Evolutionary conservation across 2,113 vertebrate species (phyloP), one percentile per base, ranked within the genome.

Genomic region (Aldabrachelys gigantea): DNA sequence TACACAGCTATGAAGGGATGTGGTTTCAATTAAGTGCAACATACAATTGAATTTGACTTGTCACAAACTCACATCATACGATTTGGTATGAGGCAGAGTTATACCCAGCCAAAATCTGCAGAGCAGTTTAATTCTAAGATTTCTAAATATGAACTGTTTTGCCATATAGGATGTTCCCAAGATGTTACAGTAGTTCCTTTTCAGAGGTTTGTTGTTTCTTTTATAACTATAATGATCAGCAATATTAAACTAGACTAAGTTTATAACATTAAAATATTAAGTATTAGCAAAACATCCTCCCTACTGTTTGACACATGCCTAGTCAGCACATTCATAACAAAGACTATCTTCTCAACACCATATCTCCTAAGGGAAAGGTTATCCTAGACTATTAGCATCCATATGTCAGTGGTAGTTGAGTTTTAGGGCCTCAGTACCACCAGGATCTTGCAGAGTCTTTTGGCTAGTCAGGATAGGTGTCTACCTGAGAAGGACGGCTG

Each of bases 401-500:
- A 47, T 10, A 41, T 21, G 12, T 8, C 14, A 0, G 8, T 22
- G 35, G 22, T 76, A 78, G 14, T 9, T 24, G 16, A 19, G 1
- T 9, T 9, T 6, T 1, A 59, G 35, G 1, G 25, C 16, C 2
- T 17, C 0, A 38, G 49, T 0, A 10, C 35, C 53, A 17, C 4
- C 2, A 65, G 54, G 1, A 3, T 16, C 3, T 4, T 2, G 16
- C 8, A 10, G 22, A 35, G 49, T 24, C 38, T 49, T 44, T 19
- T 10, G 17, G 3, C 1, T 10, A 6, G 56, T 59, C 25, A 2
- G 87, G 57, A 6, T 0, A 7, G 19, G 62, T 8, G 57, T 76
- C 82, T 5, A 97, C 98, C 97, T 98, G 98, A 84, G 97, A 96
- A 93, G 98, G 99, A 78, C 98, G 99, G 49, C 96, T 84, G 14